These are phyloP conservation scores for Heterodera schachtii DNA, from an alignment of 1,140 invertebrate genomes.

Conservation along the genomic window DNA sequence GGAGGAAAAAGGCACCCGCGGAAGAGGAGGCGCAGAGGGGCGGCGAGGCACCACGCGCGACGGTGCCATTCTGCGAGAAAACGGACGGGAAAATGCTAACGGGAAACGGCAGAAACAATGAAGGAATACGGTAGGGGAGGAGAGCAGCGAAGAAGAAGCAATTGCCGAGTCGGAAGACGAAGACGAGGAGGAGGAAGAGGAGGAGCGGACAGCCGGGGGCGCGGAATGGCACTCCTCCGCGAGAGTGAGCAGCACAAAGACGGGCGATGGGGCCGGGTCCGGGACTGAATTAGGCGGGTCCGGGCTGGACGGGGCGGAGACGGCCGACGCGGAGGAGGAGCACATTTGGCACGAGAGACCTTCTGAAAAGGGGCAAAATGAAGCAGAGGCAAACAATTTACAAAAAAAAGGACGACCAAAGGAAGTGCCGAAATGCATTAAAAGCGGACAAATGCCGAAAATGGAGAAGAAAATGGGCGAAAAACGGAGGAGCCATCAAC, in stretches of 20 bases:
- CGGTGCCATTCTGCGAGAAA: neutral
- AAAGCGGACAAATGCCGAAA: too few species aligned
- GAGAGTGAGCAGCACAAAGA: neutral
- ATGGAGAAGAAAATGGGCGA: too few species aligned
- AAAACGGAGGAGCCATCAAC: too few species aligned
- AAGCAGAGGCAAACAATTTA: too few species aligned
- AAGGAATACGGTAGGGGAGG: slow-evolving; percentile 9
- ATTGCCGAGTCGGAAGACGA: slow-evolving; percentile 37
- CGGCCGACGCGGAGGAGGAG: neutral
- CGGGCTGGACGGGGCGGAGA: neutral
- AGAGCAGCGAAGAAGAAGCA: slow-evolving; percentile 34
- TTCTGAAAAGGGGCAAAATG: neutral
- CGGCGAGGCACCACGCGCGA: neutral
- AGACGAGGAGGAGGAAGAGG: slow-evolving; percentile 34
- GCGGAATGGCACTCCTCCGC: neutral
- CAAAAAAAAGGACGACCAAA: too few species aligned
- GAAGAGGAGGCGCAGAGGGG: slow-evolving; percentile 22
- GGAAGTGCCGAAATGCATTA: neutral
- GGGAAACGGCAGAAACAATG: neutral
- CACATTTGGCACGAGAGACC: neutral
- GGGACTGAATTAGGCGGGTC: too few species aligned
- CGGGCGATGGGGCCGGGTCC: neutral
- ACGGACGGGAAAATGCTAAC: slow-evolving; percentile 10
- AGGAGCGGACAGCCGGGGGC: neutral
- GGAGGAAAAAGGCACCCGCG: slow-evolving; percentile 23